phyloP scores from a whole-genome alignment of 1,140 invertebrate species.

The Bombus cullumanus region DNA sequence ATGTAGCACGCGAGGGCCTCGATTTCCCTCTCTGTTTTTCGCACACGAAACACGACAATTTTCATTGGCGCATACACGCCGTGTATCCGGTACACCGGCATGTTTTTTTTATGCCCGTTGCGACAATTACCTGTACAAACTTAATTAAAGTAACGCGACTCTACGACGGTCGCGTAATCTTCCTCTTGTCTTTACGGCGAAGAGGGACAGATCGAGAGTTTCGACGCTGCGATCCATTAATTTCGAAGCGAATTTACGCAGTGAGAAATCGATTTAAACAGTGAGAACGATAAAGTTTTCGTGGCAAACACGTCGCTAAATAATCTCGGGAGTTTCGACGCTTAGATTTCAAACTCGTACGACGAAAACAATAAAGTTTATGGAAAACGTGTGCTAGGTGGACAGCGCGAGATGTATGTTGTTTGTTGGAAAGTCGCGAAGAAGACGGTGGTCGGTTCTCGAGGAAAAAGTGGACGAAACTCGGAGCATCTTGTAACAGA shows the following conservation, averaged over 20 bases:
- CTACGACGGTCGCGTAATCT: too few relatives aligned
- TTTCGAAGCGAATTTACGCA: too few relatives aligned
- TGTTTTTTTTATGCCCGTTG: slow-evolving; percentile 6
- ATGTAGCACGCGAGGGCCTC: slow-evolving; percentile 56
- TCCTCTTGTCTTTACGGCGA: too few relatives aligned
- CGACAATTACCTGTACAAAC: slow-evolving; percentile 21
- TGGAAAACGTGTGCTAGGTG: neutral
- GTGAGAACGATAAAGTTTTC: neutral
- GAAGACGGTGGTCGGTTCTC: neutral
- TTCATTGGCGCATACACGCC: slow-evolving; percentile 42
- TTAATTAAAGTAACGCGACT: slow-evolving; percentile 31
- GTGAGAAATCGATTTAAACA: neutral
- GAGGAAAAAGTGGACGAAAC: neutral
- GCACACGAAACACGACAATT: slow-evolving; percentile 60
- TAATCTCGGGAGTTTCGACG: neutral
- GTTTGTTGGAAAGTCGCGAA: slow-evolving; percentile 11
- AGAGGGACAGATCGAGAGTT: neutral
- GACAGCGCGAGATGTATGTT: slow-evolving; percentile 20
- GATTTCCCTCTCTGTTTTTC: slow-evolving; percentile 5
- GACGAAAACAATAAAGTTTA: slow-evolving; percentile 17
- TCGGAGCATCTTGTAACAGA: neutral
- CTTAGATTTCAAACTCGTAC: neutral
- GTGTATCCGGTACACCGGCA: slow-evolving; percentile 51
- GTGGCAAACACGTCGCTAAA: neutral
- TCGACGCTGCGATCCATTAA: neutral